Evolutionary conservation across 2,888 invertebrate genomes (phyloP).

Genomic region (Leptinotarsa haldemani): DNA sequence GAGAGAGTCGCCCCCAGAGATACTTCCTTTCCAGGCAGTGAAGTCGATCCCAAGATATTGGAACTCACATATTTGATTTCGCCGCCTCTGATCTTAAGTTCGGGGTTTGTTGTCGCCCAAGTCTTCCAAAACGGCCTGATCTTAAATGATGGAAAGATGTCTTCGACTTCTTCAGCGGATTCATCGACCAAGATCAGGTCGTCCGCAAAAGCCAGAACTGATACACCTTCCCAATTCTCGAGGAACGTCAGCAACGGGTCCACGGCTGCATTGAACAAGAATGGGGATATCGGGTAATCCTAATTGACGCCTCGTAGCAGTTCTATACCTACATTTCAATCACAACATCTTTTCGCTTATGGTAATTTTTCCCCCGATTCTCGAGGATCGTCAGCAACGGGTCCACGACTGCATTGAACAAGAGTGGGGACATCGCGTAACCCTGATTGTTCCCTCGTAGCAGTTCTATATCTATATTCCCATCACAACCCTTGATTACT

Average conservation of each 20-base stretch:
- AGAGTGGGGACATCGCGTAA: slow-evolving; percentile 59
- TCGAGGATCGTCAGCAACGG: slow-evolving; percentile 42
- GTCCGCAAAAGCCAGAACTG: slow-evolving; percentile 60
- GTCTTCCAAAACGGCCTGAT: slow-evolving; percentile 34
- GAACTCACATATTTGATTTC: slow-evolving; percentile 41
- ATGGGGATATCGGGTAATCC: slow-evolving; percentile 59
- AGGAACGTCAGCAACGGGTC: slow-evolving; percentile 31
- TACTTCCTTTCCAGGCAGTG: not conserved
- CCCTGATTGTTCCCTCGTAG: slow-evolving; percentile 61
- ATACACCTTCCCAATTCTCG: slow-evolving; percentile 44
- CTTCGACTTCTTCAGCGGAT: slow-evolving; percentile 33
- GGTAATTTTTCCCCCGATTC: slow-evolving; percentile 1
- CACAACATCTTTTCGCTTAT: not conserved
- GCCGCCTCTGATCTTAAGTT: slow-evolving; percentile 39
- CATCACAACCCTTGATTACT: slow-evolving; percentile 6
- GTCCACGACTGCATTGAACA: slow-evolving; percentile 56
- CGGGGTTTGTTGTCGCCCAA: slow-evolving; percentile 52
- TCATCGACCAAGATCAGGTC: slow-evolving; percentile 54
- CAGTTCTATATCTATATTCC: slow-evolving; percentile 40
- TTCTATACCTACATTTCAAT: slow-evolving; percentile 37
- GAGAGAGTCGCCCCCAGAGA: slow-evolving; percentile 21
- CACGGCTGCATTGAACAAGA: slow-evolving; percentile 57
- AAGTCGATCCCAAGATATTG: too few relatives aligned
- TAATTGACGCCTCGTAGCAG: slow-evolving; percentile 60
- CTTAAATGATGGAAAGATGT: not conserved